These are phyloP conservation scores for Aselliscus stoliczkanus DNA, from an alignment of 2,797 vertebrate genomes.

Conservation along the genomic window DNA sequence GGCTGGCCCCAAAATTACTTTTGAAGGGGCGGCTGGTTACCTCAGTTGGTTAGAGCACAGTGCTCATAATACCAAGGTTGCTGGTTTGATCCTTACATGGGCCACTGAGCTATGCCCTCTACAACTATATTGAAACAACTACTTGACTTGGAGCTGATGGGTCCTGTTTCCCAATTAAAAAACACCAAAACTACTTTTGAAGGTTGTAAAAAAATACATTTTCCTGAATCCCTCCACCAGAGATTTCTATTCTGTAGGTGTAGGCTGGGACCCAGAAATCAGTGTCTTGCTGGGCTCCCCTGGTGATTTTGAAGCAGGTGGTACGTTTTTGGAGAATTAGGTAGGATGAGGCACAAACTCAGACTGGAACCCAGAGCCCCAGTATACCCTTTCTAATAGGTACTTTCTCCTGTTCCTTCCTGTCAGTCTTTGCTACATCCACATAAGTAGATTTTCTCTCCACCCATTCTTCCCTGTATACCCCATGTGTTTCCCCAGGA, in stretches of 20 bases:
- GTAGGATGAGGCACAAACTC: neutral
- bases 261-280: neutral
- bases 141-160: too few species aligned
- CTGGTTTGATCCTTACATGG: too few species aligned
- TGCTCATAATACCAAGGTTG: too few species aligned
- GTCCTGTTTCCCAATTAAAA: too few species aligned
- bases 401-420: neutral
- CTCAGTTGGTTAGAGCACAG: too few species aligned
- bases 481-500: neutral
- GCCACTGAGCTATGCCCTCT: too few species aligned
- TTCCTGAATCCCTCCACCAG: neutral
- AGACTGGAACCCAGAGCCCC: neutral
- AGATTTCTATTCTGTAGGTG: neutral
- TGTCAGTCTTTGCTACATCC: neutral
- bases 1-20: too few species aligned
- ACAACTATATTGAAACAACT: too few species aligned
- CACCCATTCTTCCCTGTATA: neutral
- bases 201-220: neutral
- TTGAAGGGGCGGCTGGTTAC: too few species aligned
- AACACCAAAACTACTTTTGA: neutral
- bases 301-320: neutral
- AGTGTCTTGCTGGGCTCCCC: neutral
- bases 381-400: neutral
- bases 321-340: neutral
- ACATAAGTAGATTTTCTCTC: neutral